Conservation (phyloP, 2,888 invertebrate genomes). For the Eupsilia transversa region DNA sequence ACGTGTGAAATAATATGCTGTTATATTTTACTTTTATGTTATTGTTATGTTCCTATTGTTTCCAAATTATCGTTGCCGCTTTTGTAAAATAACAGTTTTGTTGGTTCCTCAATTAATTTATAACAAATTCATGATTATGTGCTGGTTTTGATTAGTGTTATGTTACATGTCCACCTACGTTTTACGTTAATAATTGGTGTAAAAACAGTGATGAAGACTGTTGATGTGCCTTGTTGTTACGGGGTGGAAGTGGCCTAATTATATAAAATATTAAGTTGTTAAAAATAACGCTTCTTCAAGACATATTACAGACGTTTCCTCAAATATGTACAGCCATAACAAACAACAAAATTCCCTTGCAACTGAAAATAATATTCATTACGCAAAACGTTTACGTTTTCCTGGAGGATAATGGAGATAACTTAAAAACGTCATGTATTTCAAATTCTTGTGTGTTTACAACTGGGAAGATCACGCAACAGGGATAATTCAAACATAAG, state of each 20-base stretch:
- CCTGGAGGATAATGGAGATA: not conserved
- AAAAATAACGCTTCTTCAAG: not conserved
- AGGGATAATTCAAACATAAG: slow-evolving; percentile 19
- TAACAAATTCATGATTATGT: not conserved
- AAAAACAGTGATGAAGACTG: not conserved
- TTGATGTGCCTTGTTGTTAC: not conserved
- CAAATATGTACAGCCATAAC: not conserved
- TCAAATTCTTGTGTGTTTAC: slow-evolving; percentile 8
- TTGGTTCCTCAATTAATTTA: slow-evolving; percentile 1
- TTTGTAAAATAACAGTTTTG: not conserved
- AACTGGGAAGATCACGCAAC: slow-evolving; percentile 26
- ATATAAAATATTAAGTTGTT: not conserved
- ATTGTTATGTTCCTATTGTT: slow-evolving; percentile 33
- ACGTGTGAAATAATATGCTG: slow-evolving; percentile 49
- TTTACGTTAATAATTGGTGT: not conserved
- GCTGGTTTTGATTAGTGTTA: not conserved
- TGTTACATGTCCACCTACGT: not conserved
- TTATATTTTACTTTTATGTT: slow-evolving; percentile 28
- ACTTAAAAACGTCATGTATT: slow-evolving; percentile 15
- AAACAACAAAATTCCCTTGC: not conserved
- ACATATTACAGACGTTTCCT: not conserved
- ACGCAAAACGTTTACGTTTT: slow-evolving; percentile 14
- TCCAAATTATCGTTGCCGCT: not conserved
- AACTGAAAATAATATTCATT: not conserved
- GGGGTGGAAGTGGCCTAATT: not conserved